Evolutionary conservation across 2,797 vertebrate species (phyloP).

Genomic region (Mycteria americana): DNA sequence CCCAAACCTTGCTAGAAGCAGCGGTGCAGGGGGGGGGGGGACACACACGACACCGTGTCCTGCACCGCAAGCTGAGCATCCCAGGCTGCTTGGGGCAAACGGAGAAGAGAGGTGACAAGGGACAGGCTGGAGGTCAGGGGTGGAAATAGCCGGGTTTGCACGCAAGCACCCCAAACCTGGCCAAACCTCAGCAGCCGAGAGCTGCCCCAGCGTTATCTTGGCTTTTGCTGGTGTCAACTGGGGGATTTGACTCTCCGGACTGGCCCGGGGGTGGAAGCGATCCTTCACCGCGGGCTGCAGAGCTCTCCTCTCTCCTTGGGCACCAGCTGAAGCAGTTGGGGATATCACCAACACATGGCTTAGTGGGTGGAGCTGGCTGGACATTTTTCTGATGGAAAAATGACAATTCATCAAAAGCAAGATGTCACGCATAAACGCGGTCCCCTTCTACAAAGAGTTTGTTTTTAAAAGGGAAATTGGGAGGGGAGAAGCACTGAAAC

Average conservation of each 20-base stretch:
- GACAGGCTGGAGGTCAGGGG: neutral
- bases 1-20: rapidly evolving
- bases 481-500: neutral
- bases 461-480: neutral
- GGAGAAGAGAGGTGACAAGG: neutral
- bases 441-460: neutral
- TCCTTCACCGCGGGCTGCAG: rapidly evolving
- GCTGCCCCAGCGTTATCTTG: neutral
- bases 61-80: rapidly evolving
- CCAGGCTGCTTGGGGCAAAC: neutral
- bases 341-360: neutral
- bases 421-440: neutral
- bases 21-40: too few species aligned
- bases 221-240: rapidly evolving
- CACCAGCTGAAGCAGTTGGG: neutral
- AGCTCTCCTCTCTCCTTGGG: neutral
- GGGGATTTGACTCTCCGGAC: rapidly evolving
- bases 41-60: rapidly evolving
- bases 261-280: neutral
- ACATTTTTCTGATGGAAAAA: neutral
- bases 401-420: neutral
- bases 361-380: neutral
- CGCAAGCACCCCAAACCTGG: neutral
- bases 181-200: neutral
- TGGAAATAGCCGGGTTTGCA: neutral